Evolutionary conservation across 2,888 invertebrate species (phyloP).

Genomic region (Apodemia hepburni): DNA sequence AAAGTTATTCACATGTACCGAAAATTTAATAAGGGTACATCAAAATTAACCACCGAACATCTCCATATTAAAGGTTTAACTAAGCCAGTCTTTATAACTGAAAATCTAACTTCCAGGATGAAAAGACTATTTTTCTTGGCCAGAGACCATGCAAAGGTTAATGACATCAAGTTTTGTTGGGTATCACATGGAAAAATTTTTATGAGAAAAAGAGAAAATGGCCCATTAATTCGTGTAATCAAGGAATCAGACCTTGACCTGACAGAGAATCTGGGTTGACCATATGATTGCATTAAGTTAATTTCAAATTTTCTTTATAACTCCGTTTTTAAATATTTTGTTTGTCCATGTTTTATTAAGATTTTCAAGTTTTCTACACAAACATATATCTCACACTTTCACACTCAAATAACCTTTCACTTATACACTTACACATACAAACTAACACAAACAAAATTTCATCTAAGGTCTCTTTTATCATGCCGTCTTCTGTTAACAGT

Average conservation of each 20-base stretch:
- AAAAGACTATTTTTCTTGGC: too few relatives aligned
- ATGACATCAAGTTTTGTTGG: too few relatives aligned
- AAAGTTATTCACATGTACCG: neutral
- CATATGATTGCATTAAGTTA: neutral
- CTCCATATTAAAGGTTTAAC: neutral
- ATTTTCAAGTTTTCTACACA: neutral
- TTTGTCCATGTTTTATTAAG: neutral
- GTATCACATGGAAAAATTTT: neutral
- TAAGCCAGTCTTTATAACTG: neutral
- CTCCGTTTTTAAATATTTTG: neutral
- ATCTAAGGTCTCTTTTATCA: neutral
- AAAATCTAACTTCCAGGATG: too few relatives aligned
- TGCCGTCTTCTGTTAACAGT: neutral
- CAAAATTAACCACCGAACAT: constrained; percentile 10
- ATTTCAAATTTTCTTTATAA: neutral
- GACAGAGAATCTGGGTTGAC: neutral
- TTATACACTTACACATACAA: neutral
- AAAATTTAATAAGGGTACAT: too few relatives aligned
- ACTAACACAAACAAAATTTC: neutral
- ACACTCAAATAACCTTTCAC: neutral
- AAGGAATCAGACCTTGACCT: too few relatives aligned
- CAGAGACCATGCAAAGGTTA: too few relatives aligned
- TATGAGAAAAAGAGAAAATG: constrained; percentile 6
- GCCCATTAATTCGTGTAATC: neutral
- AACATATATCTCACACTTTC: neutral